These are phyloP conservation scores for Lasioglossum malachurum DNA, from an alignment of 2,888 invertebrate species.

Conservation along the genomic window DNA sequence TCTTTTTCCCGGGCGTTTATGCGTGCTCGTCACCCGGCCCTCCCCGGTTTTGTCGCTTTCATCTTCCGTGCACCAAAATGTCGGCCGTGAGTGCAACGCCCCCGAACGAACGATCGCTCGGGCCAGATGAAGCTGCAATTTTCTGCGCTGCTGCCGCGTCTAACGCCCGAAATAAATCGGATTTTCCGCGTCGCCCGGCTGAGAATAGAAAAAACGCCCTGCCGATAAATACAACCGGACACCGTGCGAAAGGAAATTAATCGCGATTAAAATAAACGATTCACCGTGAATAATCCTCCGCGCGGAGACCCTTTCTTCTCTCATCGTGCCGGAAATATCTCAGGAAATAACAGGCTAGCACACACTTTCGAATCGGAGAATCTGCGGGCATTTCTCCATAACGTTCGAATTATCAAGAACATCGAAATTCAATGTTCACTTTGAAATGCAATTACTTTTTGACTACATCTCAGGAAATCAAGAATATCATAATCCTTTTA, in stretches of 20 bases:
- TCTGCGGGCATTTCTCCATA: too few species aligned
- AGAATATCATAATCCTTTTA: too few species aligned
- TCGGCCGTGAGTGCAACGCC: conserved; percentile 46
- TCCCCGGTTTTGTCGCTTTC: conserved; percentile 28
- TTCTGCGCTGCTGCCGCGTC: conserved; percentile 56
- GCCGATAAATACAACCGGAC: conserved; percentile 14
- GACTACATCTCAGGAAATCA: too few species aligned
- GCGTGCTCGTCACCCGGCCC: not conserved
- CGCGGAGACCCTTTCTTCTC: not conserved
- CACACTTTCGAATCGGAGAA: not conserved
- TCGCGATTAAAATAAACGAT: conserved; percentile 50
- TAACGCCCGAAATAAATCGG: conserved; percentile 64
- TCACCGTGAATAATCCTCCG: conserved; percentile 41
- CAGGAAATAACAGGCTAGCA: not conserved
- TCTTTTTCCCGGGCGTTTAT: conserved; percentile 23
- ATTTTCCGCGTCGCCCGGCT: conserved; percentile 55
- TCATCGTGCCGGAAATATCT: not conserved
- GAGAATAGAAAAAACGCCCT: conserved; percentile 15
- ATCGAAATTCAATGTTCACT: too few species aligned
- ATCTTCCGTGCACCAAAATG: conserved; percentile 51
- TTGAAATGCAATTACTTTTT: too few species aligned
- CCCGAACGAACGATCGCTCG: conserved; percentile 40
- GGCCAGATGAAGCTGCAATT: conserved; percentile 62
- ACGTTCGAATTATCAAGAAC: too few species aligned
- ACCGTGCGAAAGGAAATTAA: conserved; percentile 41